Evolutionary conservation across 2,888 invertebrate genomes (phyloP), one percentile per base, ranked within the genome.

Genomic region (Hymenopus coronatus): DNA sequence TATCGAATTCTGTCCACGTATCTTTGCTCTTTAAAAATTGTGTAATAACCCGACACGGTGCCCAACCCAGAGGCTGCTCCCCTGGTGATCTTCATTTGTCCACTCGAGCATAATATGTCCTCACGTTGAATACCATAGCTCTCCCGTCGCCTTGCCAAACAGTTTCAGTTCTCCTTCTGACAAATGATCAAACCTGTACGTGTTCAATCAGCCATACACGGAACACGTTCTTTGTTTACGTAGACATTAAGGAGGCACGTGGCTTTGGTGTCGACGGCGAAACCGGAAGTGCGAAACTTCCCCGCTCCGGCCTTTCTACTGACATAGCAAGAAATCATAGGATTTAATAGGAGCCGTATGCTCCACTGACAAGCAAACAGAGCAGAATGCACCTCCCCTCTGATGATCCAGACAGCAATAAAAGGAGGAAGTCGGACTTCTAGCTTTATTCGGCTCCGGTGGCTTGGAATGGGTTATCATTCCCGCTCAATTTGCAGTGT

Each of bases 401-500:
- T 70, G 54, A 70, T 70, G 54, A 70, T 70, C 54, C 54, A 70
- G 54, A 70, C 54, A 20, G 54, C 54, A 70, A 70, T 70, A 70
- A 70, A 70, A 20, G 54, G 54, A 70, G 54, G 54, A 70, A 70
- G 46, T 54, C 28, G 46, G 84, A 70, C 54, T 70, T 70, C 54
- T 70, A 87, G 28, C 12, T 40, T 83, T 84, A 88, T 89, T 89
- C 82, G 40, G 28, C 40, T 54, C 82, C 81, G 85, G 82, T 83
- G 83, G 46, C 82, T 82, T 46, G 86, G 89, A 89, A 88, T 82
- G 28, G 84, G 83, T 88, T 88, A 88, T 85, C 89, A 89, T 89
- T 88, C 46, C 20, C 89, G 89, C 89, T 86, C 88, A 89, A 88
- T 88, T 89, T 88, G 70, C 89, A 81, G 81, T 88, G 82, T 30